phyloP scores from a whole-genome alignment of 1,140 invertebrate species.

The Saxidomus purpurata region DNA sequence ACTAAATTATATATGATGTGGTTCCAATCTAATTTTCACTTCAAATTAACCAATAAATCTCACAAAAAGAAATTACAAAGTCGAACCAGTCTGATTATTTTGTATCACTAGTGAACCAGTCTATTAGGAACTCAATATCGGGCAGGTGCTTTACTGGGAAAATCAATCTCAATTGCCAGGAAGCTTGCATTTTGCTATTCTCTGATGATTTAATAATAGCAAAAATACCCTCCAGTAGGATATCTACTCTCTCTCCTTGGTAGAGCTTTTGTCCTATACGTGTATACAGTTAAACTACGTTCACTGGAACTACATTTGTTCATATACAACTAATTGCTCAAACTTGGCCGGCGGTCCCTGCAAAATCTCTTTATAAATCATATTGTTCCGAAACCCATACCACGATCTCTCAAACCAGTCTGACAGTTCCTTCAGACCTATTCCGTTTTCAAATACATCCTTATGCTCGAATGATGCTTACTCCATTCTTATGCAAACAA shows the following conservation, averaged over 20 bases:
- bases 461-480: too few relatives aligned
- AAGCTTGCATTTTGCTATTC: constrained; percentile 48
- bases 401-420: too few relatives aligned
- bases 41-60: constrained; percentile 66
- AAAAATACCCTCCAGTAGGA: neutral
- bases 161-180: constrained; percentile 53
- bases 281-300: too few relatives aligned
- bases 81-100: constrained; percentile 57
- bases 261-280: too few relatives aligned
- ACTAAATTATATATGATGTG: constrained; percentile 61
- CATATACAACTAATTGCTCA: too few relatives aligned
- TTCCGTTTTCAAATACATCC: too few relatives aligned
- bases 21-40: constrained; percentile 62
- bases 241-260: neutral
- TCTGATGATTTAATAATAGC: constrained; percentile 31
- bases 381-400: too few relatives aligned
- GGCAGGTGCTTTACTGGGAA: constrained; percentile 50
- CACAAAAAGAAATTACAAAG: constrained; percentile 55
- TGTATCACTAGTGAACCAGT: constrained; percentile 49
- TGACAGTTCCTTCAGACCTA: too few relatives aligned
- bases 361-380: too few relatives aligned
- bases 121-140: constrained; percentile 27
- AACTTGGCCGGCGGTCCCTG: too few relatives aligned
- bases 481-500: too few relatives aligned
- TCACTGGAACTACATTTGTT: too few relatives aligned